These are phyloP conservation scores for Rhinatrema bivittatum DNA, from an alignment of 2,797 vertebrate genomes.

Conservation along the genomic window DNA sequence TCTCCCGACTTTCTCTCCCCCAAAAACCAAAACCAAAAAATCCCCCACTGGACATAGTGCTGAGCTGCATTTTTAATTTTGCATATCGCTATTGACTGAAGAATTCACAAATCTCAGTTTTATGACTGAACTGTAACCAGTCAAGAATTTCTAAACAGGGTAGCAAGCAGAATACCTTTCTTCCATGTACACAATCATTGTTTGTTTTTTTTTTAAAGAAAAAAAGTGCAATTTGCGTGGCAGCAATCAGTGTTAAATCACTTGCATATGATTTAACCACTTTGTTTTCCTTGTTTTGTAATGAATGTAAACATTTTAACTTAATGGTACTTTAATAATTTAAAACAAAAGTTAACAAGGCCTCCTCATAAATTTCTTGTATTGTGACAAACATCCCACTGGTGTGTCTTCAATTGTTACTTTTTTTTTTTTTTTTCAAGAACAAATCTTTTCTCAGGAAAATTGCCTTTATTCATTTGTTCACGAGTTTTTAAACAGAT, in stretches of 20 bases:
- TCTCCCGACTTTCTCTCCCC: too few species aligned
- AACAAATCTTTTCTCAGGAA: constrained; percentile 85
- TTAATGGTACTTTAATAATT: constrained; percentile 84
- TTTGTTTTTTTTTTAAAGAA: constrained; percentile 66
- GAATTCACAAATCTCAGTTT: constrained; percentile 67
- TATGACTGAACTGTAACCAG: constrained; percentile 49
- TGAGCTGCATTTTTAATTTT: constrained; percentile 34
- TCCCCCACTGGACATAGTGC: constrained; percentile 36
- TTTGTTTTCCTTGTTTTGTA: too few species aligned
- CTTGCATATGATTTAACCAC: constrained; percentile 72
- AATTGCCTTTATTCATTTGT: constrained; percentile 57
- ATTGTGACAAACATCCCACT: constrained; percentile 47
- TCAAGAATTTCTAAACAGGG: constrained; percentile 81
- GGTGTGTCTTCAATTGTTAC: constrained; percentile 47
- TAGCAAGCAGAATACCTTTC: constrained; percentile 74
- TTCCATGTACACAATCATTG: constrained; percentile 70
- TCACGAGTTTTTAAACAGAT: constrained; percentile 58
- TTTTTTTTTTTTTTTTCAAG: constrained; percentile 52
- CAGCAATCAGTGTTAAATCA: constrained; percentile 81
- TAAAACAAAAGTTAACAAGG: constrained; percentile 67
- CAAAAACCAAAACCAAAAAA: too few species aligned
- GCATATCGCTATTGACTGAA: constrained; percentile 62
- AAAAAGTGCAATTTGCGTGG: constrained; percentile 78
- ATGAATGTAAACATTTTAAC: constrained; percentile 74
- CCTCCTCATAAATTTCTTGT: constrained; percentile 53